Conservation (phyloP, 2,113 vertebrate genomes). For the Salvelinus fontinalis region DNA sequence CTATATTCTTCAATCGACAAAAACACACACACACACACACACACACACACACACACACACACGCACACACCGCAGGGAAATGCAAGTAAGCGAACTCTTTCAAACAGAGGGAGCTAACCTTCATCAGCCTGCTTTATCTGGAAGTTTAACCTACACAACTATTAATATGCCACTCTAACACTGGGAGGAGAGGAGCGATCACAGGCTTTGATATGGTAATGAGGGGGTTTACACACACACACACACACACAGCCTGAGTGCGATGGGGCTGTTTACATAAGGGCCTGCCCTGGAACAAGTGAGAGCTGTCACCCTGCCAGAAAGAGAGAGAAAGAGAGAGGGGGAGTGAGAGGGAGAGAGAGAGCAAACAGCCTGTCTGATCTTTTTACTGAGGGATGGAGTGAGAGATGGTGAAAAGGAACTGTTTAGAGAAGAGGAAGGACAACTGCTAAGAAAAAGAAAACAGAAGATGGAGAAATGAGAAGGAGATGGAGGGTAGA, state of each 20-base stretch:
- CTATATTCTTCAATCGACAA: slow-evolving; percentile 72
- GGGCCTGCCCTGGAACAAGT: slow-evolving; percentile 66
- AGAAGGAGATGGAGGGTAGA: too few species aligned
- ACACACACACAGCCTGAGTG: slow-evolving; percentile 50
- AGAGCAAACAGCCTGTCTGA: slow-evolving; percentile 44
- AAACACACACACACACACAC: not conserved
- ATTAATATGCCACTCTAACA: slow-evolving; percentile 36
- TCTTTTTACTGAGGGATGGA: slow-evolving; percentile 31
- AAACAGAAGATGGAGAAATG: slow-evolving; percentile 37
- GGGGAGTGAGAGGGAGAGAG: slow-evolving; percentile 22
- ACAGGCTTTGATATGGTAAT: slow-evolving; percentile 6
- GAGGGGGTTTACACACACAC: not conserved
- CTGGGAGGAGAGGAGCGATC: slow-evolving; percentile 8
- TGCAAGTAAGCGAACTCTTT: slow-evolving; percentile 35
- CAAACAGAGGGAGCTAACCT: slow-evolving; percentile 64
- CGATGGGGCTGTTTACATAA: slow-evolving; percentile 76
- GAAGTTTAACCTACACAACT: slow-evolving; percentile 67
- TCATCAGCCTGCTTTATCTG: slow-evolving; percentile 59
- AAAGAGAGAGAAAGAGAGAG: slow-evolving; percentile 27
- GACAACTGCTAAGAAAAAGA: slow-evolving; percentile 32
- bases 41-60: not conserved
- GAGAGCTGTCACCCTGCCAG: slow-evolving; percentile 69
- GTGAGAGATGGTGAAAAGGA: slow-evolving; percentile 33
- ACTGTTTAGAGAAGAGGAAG: slow-evolving; percentile 42
- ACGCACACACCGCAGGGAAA: slow-evolving; percentile 11